Percentiles rank a stretch among this genome's conserved stretches.
Evolutionary conservation across 2,888 invertebrate species (phyloP).

Genomic region (Campoplex nolae): DNA sequence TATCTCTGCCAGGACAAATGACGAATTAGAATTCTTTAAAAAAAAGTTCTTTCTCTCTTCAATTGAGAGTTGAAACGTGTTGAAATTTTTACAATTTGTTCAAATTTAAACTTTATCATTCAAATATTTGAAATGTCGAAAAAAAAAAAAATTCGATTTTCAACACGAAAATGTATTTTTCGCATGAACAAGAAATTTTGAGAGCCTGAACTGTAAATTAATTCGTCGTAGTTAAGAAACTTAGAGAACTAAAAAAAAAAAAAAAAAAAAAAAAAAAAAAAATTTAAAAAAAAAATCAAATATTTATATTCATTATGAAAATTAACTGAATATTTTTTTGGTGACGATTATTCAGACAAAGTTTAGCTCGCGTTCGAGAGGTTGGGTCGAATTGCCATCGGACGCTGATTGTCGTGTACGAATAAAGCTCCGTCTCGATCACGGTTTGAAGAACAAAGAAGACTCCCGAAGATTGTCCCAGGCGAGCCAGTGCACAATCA

Average conservation of each 20-base stretch:
- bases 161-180: not conserved
- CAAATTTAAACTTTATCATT: not conserved
- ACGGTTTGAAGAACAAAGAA: slow-evolving; percentile 84
- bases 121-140: not conserved
- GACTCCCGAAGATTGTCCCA: slow-evolving; percentile 77
- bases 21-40: not conserved
- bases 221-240: slow-evolving; percentile 30
- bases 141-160: not conserved
- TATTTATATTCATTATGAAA: not conserved
- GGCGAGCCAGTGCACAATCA: slow-evolving; percentile 73
- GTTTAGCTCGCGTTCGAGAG: slow-evolving; percentile 92
- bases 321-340: not conserved
- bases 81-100: not conserved
- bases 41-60: not conserved
- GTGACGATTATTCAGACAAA: slow-evolving; percentile 87
- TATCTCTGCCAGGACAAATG: not conserved
- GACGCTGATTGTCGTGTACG: slow-evolving; percentile 86
- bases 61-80: not conserved
- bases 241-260: not conserved
- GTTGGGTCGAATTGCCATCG: slow-evolving; percentile 90
- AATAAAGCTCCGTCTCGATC: slow-evolving; percentile 88
- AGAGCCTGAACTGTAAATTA: not conserved
- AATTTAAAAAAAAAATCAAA: not conserved
- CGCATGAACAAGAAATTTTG: slow-evolving; percentile 26
- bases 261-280: not conserved